A percentile compares a stretch with the other conserved stretches of the same genome.
Conservation (phyloP, 1,140 invertebrate genomes). For the Hypothenemus hampei region DNA sequence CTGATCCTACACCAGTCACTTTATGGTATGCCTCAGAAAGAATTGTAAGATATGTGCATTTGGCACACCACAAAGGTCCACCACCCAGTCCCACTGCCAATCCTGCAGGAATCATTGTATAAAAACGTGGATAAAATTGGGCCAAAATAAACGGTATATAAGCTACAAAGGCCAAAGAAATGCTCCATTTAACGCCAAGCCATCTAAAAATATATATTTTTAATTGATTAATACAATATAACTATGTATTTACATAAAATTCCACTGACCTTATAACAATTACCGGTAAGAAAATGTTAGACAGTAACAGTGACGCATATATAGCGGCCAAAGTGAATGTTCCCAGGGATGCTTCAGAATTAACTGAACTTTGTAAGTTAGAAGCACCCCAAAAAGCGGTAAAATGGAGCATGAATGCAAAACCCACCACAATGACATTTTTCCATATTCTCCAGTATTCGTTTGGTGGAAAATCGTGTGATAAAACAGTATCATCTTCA, state of each 20-base stretch:
- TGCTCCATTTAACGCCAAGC: conserved; percentile 82
- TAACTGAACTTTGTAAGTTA: conserved; percentile 72
- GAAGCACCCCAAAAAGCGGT: conserved; percentile 77
- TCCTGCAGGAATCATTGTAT: conserved; percentile 81
- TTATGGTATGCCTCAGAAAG: conserved; percentile 66
- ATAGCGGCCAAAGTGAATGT: conserved; percentile 68
- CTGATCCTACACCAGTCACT: conserved; percentile 59
- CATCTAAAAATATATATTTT: conserved; percentile 53
- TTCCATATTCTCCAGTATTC: conserved; percentile 65
- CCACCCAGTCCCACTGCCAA: conserved; percentile 80
- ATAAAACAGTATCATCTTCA: conserved; percentile 32
- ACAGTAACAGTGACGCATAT: conserved; percentile 75
- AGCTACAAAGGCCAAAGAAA: conserved; percentile 74
- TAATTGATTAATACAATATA: too few relatives aligned
- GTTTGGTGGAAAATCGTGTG: conserved; percentile 30
- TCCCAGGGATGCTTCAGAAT: conserved; percentile 62
- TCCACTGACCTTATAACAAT: conserved; percentile 61
- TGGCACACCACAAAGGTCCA: conserved; percentile 84
- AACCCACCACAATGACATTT: conserved; percentile 67
- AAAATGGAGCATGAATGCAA: conserved; percentile 77
- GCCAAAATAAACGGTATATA: conserved; percentile 85
- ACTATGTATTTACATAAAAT: not conserved
- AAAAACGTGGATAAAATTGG: conserved; percentile 79
- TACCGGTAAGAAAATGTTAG: conserved; percentile 75
- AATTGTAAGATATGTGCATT: conserved; percentile 83